phyloP scores from a whole-genome alignment of 2,113 vertebrate species.

The Ptilorrhoa leucosticta region DNA sequence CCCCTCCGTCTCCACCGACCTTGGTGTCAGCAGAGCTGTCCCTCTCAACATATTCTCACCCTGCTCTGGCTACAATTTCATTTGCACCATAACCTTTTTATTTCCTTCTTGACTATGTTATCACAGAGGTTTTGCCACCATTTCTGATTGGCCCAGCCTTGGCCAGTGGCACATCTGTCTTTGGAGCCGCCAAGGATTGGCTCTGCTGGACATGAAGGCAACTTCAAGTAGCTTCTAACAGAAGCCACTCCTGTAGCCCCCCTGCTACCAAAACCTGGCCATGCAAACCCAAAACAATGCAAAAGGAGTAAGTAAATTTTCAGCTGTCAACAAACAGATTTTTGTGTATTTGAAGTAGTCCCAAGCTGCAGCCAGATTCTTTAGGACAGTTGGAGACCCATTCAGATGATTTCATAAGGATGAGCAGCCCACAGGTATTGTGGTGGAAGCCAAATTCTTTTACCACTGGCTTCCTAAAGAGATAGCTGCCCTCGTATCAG shows the following conservation, averaged over 20 bases:
- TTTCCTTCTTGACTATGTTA: neutral
- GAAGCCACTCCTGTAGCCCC: neutral
- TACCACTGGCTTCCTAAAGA: neutral
- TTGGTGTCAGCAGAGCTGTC: neutral
- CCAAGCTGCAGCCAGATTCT: neutral
- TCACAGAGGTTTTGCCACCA: neutral
- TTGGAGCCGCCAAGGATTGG: neutral
- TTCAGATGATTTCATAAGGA: neutral
- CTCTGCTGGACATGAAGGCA: neutral
- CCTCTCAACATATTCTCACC: neutral
- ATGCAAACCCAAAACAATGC: neutral
- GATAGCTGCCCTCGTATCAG: neutral
- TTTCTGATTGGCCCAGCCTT: neutral
- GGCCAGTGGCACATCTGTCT: accelerated
- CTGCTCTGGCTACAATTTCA: neutral
- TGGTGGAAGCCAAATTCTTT: neutral
- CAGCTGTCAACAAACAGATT: neutral
- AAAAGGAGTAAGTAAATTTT: neutral
- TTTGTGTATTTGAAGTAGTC: neutral
- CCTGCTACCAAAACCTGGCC: neutral
- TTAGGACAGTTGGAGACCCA: neutral
- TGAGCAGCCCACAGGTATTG: neutral
- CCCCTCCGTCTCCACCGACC: accelerated
- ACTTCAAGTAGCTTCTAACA: neutral
- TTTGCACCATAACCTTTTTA: neutral